phyloP scores from a whole-genome alignment of 2,797 vertebrate species.

The Micropoecilia bifurca region DNA sequence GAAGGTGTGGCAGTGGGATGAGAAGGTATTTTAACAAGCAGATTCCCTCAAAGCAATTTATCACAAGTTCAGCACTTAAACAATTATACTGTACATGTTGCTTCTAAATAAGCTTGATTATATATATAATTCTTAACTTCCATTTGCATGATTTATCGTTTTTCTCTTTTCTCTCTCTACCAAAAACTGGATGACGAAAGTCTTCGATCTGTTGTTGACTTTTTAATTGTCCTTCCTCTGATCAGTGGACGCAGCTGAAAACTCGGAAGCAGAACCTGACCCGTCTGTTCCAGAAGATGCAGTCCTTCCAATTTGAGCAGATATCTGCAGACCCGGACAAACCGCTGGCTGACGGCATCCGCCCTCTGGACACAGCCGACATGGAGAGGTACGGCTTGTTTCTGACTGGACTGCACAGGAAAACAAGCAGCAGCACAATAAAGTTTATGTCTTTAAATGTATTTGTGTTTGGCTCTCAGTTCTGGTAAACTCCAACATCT shows the following conservation, averaged over 20 bases:
- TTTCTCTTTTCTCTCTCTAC: no score
- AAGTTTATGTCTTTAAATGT: neutral
- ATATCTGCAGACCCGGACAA: constrained; percentile 99
- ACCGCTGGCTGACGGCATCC: constrained; percentile 94
- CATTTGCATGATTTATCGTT: no score
- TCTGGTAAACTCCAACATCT: neutral
- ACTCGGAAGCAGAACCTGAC: constrained; percentile 97
- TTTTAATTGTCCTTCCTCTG: neutral
- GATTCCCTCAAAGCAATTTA: neutral
- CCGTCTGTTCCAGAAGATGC: constrained; percentile 97
- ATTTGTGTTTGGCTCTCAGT: neutral
- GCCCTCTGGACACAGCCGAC: constrained; percentile 94
- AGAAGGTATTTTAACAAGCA: constrained; percentile 85
- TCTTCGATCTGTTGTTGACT: constrained; percentile 2
- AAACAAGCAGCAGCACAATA: neutral
- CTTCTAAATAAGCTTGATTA: neutral
- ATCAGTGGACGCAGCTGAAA: constrained; percentile 96
- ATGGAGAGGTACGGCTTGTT: constrained; percentile 88
- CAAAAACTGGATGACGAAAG: no score
- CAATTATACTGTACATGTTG: neutral
- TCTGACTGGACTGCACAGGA: neutral
- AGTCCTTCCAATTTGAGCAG: constrained; percentile 97
- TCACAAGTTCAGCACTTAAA: neutral
- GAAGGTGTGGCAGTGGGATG: constrained; percentile 99
- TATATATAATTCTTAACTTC: neutral